phyloP scores from a whole-genome alignment of 2,888 invertebrate genomes.

The Ectemnius lituratus region DNA sequence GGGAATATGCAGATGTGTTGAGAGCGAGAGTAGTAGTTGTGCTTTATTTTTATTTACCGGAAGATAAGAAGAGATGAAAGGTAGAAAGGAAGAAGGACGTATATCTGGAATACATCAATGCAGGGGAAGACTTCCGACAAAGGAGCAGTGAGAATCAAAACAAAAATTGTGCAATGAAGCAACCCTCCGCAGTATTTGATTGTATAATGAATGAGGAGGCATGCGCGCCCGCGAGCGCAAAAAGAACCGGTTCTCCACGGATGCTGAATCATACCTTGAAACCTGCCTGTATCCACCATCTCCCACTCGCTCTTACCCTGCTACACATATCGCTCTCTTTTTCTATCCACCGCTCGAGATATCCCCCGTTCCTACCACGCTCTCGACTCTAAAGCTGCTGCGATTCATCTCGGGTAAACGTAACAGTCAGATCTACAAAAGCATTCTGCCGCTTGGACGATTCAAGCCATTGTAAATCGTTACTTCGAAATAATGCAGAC shows the following conservation, averaged over 20 bases:
- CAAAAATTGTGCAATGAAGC: slow-evolving; percentile 57
- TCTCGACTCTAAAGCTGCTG: background rate
- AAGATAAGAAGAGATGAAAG: background rate
- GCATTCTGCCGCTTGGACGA: background rate
- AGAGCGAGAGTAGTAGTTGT: background rate
- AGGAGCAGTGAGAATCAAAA: slow-evolving; percentile 48
- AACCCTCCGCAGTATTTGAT: slow-evolving; percentile 41
- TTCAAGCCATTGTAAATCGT: no score
- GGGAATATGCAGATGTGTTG: no score
- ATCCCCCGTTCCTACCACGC: background rate
- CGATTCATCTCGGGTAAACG: background rate
- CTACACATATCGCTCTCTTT: slow-evolving; percentile 2
- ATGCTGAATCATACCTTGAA: slow-evolving; percentile 59
- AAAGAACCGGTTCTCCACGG: slow-evolving; percentile 60
- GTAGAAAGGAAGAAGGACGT: no score
- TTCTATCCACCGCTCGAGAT: slow-evolving; percentile 12
- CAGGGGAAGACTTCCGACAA: background rate
- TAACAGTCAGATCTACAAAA: background rate
- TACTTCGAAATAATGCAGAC: no score
- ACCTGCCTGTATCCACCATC: slow-evolving; percentile 43
- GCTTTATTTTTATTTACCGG: background rate
- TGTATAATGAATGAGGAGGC: slow-evolving; percentile 57
- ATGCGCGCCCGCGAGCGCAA: background rate
- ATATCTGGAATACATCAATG: no score
- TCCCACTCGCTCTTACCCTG: slow-evolving; percentile 10